Conservation (phyloP, 2,797 vertebrate species). For the Semaprochilodus insignis region DNA sequence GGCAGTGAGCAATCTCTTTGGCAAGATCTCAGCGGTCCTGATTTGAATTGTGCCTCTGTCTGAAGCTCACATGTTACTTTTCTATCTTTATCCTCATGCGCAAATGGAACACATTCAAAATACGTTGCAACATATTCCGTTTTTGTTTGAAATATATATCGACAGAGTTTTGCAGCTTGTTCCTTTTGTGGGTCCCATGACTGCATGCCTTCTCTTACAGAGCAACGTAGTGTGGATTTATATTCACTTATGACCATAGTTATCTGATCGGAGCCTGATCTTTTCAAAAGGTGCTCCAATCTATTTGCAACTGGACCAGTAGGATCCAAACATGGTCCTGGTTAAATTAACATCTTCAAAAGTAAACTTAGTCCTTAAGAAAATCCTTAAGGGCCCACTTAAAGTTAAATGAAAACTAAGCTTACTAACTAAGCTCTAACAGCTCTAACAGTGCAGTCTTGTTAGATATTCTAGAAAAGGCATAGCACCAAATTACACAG, state of each 20-base stretch:
- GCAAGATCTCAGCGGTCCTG: slow-evolving; percentile 31
- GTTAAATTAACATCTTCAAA: too few relatives aligned
- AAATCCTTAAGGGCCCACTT: too few relatives aligned
- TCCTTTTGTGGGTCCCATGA: slow-evolving; percentile 11
- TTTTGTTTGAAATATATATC: not conserved
- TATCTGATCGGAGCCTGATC: too few relatives aligned
- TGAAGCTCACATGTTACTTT: slow-evolving; percentile 56
- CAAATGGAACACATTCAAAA: slow-evolving; percentile 2
- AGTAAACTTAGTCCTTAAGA: too few relatives aligned
- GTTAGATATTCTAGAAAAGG: too few relatives aligned
- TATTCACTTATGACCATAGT: not conserved
- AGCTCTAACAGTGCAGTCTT: too few relatives aligned
- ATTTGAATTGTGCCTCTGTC: slow-evolving; percentile 57
- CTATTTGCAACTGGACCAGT: not conserved
- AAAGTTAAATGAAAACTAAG: too few relatives aligned
- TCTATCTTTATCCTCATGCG: slow-evolving; percentile 51
- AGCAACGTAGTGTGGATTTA: not conserved
- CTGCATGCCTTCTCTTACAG: not conserved
- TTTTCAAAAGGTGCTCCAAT: not conserved
- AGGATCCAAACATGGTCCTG: too few relatives aligned
- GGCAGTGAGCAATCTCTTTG: slow-evolving; percentile 37
- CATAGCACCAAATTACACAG: too few relatives aligned
- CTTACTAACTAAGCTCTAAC: too few relatives aligned
- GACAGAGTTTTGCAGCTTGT: not conserved
- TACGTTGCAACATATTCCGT: slow-evolving; percentile 1